Conservation (phyloP, 2,888 invertebrate species). For the Galerucella nymphaeae region DNA sequence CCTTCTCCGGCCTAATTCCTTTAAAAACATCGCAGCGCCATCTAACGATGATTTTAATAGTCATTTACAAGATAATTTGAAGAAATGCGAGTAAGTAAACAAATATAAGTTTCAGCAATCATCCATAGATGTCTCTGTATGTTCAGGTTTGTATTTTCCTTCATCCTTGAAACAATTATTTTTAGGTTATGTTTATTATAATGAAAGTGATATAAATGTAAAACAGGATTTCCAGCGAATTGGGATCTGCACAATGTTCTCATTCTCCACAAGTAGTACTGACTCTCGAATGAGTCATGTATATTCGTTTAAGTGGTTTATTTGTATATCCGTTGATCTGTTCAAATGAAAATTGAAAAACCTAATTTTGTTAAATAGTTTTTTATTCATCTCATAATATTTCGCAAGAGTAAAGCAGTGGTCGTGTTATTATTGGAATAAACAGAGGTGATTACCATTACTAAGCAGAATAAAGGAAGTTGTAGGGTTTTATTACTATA, state of each 20-base stretch:
- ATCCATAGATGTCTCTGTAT: not conserved
- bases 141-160: not conserved
- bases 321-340: not conserved
- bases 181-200: conserved; percentile 22
- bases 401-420: not conserved
- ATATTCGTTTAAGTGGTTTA: not conserved
- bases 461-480: not conserved
- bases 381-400: not conserved
- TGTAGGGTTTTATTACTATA: not conserved
- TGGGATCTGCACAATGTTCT: not conserved
- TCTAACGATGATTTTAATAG: not conserved
- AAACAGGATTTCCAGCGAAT: not conserved
- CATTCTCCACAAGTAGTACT: not conserved
- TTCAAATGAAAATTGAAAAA: not conserved
- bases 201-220: not conserved
- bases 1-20: too few relatives aligned
- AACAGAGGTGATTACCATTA: not conserved
- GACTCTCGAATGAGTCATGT: not conserved
- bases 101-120: not conserved
- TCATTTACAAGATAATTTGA: too few relatives aligned
- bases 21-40: not conserved
- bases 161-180: conserved; percentile 9
- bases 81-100: not conserved
- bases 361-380: not conserved
- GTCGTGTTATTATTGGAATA: not conserved